These are phyloP conservation scores for Microhierax caerulescens DNA, from an alignment of 2,797 vertebrate genomes.

Conservation along the genomic window DNA sequence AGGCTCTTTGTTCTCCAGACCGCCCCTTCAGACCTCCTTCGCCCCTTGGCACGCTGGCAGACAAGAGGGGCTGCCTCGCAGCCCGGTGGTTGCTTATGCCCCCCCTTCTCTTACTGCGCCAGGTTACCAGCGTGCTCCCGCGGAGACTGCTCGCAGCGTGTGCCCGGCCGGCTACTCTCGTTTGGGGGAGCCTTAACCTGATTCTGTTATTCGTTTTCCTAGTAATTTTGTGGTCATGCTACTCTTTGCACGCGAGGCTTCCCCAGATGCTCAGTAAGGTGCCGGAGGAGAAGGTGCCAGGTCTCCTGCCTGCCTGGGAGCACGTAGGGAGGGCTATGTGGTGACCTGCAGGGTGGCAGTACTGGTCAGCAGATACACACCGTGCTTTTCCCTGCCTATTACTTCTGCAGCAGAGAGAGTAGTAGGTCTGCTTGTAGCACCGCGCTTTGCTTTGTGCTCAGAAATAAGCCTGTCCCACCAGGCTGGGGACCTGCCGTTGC, in stretches of 20 bases:
- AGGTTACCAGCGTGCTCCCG: not conserved
- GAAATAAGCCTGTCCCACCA: not conserved
- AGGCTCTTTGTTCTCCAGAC: not conserved
- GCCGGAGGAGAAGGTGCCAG: not conserved
- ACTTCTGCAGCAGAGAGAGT: not conserved
- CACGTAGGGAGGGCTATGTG: accelerated
- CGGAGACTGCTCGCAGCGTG: accelerated
- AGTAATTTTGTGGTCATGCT: not conserved
- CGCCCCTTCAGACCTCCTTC: not conserved
- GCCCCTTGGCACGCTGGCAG: not conserved
- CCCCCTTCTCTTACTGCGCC: too few relatives aligned
- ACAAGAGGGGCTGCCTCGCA: not conserved
- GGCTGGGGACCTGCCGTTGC: not conserved
- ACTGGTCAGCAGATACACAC: not conserved
- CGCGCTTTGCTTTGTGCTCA: not conserved
- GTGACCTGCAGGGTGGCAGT: not conserved
- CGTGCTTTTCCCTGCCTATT: not conserved
- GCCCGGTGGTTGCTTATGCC: not conserved
- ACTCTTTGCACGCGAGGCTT: not conserved
- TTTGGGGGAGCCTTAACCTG: not conserved
- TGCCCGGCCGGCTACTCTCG: not conserved
- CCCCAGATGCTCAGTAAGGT: not conserved
- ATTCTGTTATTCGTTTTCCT: not conserved
- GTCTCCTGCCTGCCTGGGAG: not conserved
- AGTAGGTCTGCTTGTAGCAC: not conserved